Percentiles rank a stretch among this genome's conserved stretches.
phyloP scores from a whole-genome alignment of 2,888 invertebrate genomes.

The Creontiades dilutus region DNA sequence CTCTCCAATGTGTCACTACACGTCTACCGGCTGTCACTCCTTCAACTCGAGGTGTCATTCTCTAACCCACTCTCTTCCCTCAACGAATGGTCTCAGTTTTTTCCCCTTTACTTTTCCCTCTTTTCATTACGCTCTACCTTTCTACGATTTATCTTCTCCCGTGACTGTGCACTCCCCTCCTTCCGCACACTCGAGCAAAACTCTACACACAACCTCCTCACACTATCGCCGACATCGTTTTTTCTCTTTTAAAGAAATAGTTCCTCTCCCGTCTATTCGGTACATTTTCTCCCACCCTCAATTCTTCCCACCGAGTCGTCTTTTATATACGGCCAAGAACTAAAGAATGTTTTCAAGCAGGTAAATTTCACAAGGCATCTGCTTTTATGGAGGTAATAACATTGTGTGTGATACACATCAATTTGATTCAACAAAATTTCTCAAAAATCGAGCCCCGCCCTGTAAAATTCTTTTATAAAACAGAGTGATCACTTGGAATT shows the following conservation, averaged over 20 bases:
- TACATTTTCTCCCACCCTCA: not conserved
- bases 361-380: no score
- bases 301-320: not conserved
- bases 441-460: no score
- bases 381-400: no score
- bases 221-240: not conserved
- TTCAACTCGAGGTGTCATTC: constrained; percentile 22
- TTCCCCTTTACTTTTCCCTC: not conserved
- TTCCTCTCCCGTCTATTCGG: not conserved
- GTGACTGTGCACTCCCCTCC: not conserved
- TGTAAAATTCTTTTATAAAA: no score
- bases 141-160: constrained; percentile 19
- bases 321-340: not conserved
- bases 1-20: not conserved
- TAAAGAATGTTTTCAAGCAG: no score
- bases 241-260: not conserved
- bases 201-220: not conserved
- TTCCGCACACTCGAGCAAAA: not conserved
- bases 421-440: no score
- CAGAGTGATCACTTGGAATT: no score
- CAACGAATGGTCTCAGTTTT: constrained; percentile 33
- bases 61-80: constrained; percentile 5
- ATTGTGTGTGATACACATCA: no score
- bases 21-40: not conserved
- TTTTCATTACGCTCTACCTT: constrained; percentile 12